Evolutionary conservation across 2,888 invertebrate genomes (phyloP).

Genomic region (Mechanitis messenoides): DNA sequence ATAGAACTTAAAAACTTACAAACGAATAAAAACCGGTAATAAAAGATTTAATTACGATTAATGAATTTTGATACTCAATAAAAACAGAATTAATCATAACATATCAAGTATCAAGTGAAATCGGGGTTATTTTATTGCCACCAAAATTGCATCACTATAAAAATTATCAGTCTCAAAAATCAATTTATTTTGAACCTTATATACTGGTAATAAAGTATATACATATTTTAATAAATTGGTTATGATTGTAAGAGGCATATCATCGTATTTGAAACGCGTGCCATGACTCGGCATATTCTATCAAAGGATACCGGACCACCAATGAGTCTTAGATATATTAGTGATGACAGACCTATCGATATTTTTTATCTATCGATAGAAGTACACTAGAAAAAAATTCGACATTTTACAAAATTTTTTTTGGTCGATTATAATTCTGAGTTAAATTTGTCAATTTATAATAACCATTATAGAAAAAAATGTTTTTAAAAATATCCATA

Average conservation of each 20-base stretch:
- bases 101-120: conserved; percentile 24
- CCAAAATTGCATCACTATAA: conserved; percentile 56
- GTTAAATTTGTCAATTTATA: too few species aligned
- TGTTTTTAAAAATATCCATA: neutral
- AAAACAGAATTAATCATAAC: neutral
- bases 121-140: conserved; percentile 57
- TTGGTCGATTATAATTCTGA: too few species aligned
- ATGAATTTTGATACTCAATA: neutral
- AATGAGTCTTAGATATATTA: conserved; percentile 50
- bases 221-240: conserved; percentile 30
- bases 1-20: too few species aligned
- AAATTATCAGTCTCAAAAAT: conserved; percentile 10
- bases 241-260: conserved; percentile 62
- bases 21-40: neutral
- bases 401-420: too few species aligned
- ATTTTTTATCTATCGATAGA: conserved; percentile 4
- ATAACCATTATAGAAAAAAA: too few species aligned
- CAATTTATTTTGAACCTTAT: conserved; percentile 30
- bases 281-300: conserved; percentile 71
- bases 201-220: conserved; percentile 9
- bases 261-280: conserved; percentile 69
- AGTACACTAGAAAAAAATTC: too few species aligned
- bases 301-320: conserved; percentile 72
- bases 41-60: conserved; percentile 4
- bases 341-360: conserved; percentile 30